phyloP scores from a whole-genome alignment of 2,797 vertebrate species.

The Otolemur crassicaudatus region DNA sequence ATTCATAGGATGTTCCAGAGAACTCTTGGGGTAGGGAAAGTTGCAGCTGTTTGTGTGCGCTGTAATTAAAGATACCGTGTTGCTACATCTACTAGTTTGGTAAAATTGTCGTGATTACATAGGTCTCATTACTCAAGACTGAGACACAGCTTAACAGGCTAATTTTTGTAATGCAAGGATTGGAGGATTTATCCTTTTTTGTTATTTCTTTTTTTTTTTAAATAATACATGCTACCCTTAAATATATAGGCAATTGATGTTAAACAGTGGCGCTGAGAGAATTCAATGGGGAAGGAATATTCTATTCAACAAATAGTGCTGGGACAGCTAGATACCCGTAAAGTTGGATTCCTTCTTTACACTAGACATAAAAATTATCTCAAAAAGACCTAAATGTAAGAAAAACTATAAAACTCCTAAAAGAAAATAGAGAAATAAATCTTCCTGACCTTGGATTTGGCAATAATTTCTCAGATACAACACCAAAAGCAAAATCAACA shows the following conservation, averaged over 20 bases:
- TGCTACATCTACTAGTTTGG: background rate
- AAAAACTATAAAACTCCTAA: too few relatives aligned
- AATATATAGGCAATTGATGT: background rate
- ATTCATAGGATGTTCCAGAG: background rate
- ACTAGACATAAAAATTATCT: background rate
- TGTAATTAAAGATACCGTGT: background rate
- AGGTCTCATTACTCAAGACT: background rate
- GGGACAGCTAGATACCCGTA: background rate
- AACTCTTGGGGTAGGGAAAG: background rate
- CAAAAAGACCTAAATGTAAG: background rate
- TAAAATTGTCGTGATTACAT: conserved; percentile 1
- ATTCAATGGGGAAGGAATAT: background rate
- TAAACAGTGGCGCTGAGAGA: background rate
- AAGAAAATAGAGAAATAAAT: too few relatives aligned
- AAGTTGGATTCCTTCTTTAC: background rate
- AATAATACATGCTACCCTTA: background rate
- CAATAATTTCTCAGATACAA: too few relatives aligned
- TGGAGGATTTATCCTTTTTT: background rate
- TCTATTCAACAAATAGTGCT: background rate
- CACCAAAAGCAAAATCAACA: too few relatives aligned
- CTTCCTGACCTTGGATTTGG: too few relatives aligned
- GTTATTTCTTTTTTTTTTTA: background rate
- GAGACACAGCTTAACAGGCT: background rate
- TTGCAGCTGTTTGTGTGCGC: background rate
- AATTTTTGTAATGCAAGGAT: background rate